Evolutionary conservation across 2,888 invertebrate species (phyloP).

Genomic region (Doris montereyensis): DNA sequence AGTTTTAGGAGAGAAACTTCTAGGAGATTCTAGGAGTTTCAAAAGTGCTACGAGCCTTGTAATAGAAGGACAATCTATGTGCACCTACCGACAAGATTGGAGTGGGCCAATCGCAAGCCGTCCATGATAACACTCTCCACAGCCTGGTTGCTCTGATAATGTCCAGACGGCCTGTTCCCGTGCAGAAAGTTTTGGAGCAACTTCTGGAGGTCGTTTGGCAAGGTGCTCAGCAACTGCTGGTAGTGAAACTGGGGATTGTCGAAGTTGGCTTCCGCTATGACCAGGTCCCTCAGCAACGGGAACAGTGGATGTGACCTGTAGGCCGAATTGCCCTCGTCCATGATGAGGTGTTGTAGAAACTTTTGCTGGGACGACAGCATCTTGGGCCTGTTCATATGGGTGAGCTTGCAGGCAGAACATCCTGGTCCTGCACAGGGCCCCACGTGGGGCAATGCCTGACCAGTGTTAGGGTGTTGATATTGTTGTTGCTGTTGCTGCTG

Average conservation of each 20-base stretch:
- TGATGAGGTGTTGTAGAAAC: conserved; percentile 70
- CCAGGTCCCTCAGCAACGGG: conserved; percentile 70
- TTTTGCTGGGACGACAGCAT: conserved; percentile 67
- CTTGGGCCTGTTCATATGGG: conserved; percentile 55
- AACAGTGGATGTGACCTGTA: conserved; percentile 72
- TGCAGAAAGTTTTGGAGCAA: conserved; percentile 70
- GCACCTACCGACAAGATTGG: conserved; percentile 69
- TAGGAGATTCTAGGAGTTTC: not conserved
- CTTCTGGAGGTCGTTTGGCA: conserved; percentile 70
- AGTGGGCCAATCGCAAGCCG: conserved; percentile 70
- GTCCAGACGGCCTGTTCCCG: conserved; percentile 66
- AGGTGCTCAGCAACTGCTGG: conserved; percentile 67
- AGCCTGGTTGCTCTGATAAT: conserved; percentile 67
- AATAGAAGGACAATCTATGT: not conserved
- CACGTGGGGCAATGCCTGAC: conserved; percentile 40
- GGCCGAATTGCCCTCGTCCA: conserved; percentile 66
- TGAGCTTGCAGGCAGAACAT: conserved; percentile 61
- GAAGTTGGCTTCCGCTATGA: conserved; percentile 73
- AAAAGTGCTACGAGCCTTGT: not conserved
- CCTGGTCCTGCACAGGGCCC: conserved; percentile 49
- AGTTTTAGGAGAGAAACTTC: not conserved
- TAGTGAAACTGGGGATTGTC: conserved; percentile 70
- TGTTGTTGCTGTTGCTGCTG: not conserved
- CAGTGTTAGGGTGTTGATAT: not conserved
- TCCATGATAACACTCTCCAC: conserved; percentile 72